A percentile compares a stretch with the other conserved stretches of the same genome.
Evolutionary conservation across 1,140 invertebrate species (phyloP).

Genomic region (Colletes latitarsis): DNA sequence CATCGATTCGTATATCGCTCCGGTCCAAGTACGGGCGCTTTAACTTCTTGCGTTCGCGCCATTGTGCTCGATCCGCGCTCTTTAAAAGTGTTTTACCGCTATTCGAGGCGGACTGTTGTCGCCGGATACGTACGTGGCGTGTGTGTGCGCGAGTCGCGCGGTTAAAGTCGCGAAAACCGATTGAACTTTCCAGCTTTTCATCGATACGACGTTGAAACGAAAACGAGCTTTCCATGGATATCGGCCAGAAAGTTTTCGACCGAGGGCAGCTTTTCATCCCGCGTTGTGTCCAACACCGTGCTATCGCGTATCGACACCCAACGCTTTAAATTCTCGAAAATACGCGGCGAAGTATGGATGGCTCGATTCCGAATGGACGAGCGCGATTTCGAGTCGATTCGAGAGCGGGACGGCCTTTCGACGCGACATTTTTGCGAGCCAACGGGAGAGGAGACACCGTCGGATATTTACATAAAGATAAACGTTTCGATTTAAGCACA

Average conservation of each 20-base stretch:
- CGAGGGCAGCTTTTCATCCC: constrained; percentile 6
- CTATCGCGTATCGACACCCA: background rate
- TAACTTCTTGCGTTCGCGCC: constrained; percentile 6
- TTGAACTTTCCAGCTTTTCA: constrained; percentile 23
- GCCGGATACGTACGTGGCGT: background rate
- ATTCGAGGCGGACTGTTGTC: background rate
- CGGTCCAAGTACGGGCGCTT: background rate
- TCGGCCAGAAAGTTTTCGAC: constrained; percentile 21
- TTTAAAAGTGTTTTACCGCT: constrained; percentile 29
- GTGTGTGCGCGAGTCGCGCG: no score
- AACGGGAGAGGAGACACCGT: no score
- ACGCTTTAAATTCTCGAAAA: background rate
- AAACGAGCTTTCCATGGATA: background rate
- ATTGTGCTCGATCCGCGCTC: constrained; percentile 1
- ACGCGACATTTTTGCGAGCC: no score
- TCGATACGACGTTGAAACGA: constrained; percentile 8
- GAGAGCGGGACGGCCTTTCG: background rate
- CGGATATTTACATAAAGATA: constrained; percentile 52
- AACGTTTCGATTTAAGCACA: constrained; percentile 36
- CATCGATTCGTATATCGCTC: background rate
- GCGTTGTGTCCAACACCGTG: background rate
- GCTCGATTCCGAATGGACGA: no score
- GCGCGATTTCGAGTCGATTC: background rate
- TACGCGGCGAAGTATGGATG: background rate
- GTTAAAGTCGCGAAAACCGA: background rate